Base-by-base conservation (phyloP, 1,140 invertebrate genomes). In the Anagrus nilaparvatae region DNA sequence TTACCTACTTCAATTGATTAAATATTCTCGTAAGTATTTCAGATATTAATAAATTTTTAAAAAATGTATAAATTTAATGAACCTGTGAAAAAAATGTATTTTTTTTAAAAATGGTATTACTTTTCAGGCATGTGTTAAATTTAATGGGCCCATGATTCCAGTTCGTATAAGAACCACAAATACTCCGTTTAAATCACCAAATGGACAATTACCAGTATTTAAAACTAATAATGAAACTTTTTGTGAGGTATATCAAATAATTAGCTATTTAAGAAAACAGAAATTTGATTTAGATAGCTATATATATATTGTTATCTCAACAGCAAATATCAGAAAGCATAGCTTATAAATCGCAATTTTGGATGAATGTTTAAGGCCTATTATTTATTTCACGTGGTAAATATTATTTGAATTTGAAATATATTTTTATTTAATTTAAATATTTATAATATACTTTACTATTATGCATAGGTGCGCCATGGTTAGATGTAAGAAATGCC, bases 401-500 rank as follows among this genome's bases (percentile, higher is more conserved):
- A 12, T 45, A 19, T 20, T 40, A 42, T n/a, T n/a, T n/a, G n/a
- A n/a, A n/a, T n/a, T n/a, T n/a, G n/a, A n/a, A n/a, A n/a, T n/a
- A 13, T 32, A 31, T 38, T 16, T n/a, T 3, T 17, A 42, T 16
- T 10, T 38, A 23, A 19, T 7, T 20, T 43, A 35, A 17, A 21
- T 21, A 35, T 21, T 23, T 21, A 13, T 10, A 7, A 6, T 10
- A 18, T 35, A 18, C 20, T 51, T 10, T 31, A 25, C 16, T 50
- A n/a, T n/a, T n/a, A n/a, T n/a, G n/a, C n/a, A n/a, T n/a, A 81
- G 77, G 74, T 96, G n/a, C n/a, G n/a, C n/a, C n/a, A n/a, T n/a
- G 86, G 83, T 65, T 90, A 31, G 85, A 93, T 65, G 72, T 78
- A 35, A 77, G 77, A 49, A 94, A 91, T 61, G 82, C 79, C 53